Conservation (phyloP, 1,140 invertebrate species). For the Tribolium castaneum region DNA sequence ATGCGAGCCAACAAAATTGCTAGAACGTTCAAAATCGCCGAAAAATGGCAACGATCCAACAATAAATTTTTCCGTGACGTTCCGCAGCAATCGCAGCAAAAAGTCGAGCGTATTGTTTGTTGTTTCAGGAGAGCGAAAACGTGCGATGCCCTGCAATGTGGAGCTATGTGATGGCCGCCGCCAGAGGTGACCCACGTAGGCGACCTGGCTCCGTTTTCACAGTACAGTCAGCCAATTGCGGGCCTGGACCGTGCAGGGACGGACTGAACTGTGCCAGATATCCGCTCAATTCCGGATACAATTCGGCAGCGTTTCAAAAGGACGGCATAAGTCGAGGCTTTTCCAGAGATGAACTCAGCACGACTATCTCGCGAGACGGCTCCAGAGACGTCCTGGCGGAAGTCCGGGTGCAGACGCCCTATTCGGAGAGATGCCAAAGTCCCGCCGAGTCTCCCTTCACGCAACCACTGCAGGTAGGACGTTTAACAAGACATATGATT, state of each 20-base stretch:
- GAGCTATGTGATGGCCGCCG: conserved; percentile 70
- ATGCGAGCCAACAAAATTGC: not conserved
- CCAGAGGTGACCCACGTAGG: conserved; percentile 66
- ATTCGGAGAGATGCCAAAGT: conserved; percentile 42
- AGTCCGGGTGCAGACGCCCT: conserved; percentile 57
- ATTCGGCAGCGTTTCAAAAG: conserved; percentile 39
- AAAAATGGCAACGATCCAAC: not conserved
- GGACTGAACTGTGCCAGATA: conserved; percentile 47
- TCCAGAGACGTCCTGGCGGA: conserved; percentile 61
- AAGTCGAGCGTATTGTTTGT: conserved; percentile 9
- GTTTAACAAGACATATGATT: not conserved
- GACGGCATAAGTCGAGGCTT: conserved; percentile 44
- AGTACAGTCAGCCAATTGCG: conserved; percentile 53
- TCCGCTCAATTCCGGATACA: conserved; percentile 36
- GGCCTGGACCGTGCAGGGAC: conserved; percentile 60
- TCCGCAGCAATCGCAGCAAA: not conserved
- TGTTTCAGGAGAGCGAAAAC: conserved; percentile 48
- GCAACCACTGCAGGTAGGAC: conserved; percentile 25
- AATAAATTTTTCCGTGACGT: not conserved
- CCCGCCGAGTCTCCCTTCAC: conserved; percentile 13
- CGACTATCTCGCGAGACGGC: conserved; percentile 58
- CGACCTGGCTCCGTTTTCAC: conserved; percentile 61
- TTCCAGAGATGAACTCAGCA: conserved; percentile 52
- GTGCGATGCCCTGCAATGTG: conserved; percentile 65
- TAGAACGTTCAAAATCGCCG: not conserved